A percentile compares a stretch with the other conserved stretches of the same genome.
These are phyloP conservation scores for Enchytraeus crypticus DNA, from an alignment of 2,888 invertebrate genomes.

Conservation along the genomic window DNA sequence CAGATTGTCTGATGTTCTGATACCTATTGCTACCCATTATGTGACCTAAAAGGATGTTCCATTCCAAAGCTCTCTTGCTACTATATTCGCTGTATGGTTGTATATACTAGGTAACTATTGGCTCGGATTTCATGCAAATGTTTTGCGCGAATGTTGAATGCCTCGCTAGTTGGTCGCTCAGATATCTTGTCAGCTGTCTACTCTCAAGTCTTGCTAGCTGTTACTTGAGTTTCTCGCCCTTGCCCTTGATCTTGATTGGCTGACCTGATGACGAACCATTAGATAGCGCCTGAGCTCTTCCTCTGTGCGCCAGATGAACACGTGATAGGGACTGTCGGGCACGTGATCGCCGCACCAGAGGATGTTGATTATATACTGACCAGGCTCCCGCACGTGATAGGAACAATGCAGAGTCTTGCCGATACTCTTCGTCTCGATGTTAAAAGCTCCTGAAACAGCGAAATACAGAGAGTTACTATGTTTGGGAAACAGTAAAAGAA, in stretches of 20 bases:
- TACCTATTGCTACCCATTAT: no score
- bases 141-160: no score
- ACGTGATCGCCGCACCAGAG: conserved; percentile 6
- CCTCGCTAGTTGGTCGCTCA: no score
- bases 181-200: no score
- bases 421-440: not conserved
- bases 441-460: conserved; percentile 4
- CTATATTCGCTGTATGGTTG: no score
- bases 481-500: no score
- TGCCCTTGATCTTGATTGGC: not conserved
- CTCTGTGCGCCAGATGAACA: not conserved
- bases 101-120: no score
- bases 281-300: not conserved
- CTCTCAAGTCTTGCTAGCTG: no score
- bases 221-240: not conserved
- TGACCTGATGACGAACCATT: not conserved
- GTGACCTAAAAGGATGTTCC: no score
- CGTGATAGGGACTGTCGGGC: conserved; percentile 2
- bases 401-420: conserved; percentile 1
- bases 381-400: conserved; percentile 1
- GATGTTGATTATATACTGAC: conserved; percentile 4
- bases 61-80: no score
- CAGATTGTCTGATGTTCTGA: no score
- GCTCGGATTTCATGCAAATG: no score
- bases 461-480: not conserved